Percentiles rank a stretch among this genome's conserved stretches.
Conservation (phyloP, 2,888 invertebrate species). For the Isoperla grammatica region DNA sequence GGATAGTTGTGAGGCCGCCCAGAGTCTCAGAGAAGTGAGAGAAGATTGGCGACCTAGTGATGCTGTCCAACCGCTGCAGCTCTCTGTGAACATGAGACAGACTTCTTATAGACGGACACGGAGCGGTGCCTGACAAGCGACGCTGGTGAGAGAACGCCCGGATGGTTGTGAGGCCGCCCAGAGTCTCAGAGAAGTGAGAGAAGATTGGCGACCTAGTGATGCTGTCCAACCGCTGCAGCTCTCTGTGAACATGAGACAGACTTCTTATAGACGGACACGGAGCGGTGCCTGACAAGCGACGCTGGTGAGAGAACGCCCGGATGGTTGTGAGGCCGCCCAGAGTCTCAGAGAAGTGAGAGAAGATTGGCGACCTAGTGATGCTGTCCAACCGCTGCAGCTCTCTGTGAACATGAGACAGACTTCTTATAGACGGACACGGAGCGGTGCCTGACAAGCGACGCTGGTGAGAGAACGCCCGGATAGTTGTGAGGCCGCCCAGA, state of each 20-base stretch:
- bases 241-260: constrained; percentile 58
- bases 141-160: constrained; percentile 62
- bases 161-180: constrained; percentile 68
- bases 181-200: constrained; percentile 69
- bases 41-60: constrained; percentile 67
- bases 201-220: constrained; percentile 68
- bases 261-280: constrained; percentile 41
- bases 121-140: constrained; percentile 62
- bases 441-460: constrained; percentile 59
- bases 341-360: constrained; percentile 62
- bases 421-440: constrained; percentile 35
- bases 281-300: constrained; percentile 47
- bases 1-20: constrained; percentile 67
- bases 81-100: constrained; percentile 49
- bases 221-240: constrained; percentile 71
- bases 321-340: constrained; percentile 65
- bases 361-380: constrained; percentile 55
- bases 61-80: constrained; percentile 69
- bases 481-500: constrained; percentile 65
- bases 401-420: constrained; percentile 4
- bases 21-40: constrained; percentile 72
- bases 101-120: no score
- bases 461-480: constrained; percentile 70
- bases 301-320: constrained; percentile 71
- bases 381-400: constrained; percentile 64